Percentiles rank a stretch among this genome's conserved stretches.
These are phyloP conservation scores for Crotalus viridis DNA, from an alignment of 2,113 vertebrate species.

Conservation along the genomic window DNA sequence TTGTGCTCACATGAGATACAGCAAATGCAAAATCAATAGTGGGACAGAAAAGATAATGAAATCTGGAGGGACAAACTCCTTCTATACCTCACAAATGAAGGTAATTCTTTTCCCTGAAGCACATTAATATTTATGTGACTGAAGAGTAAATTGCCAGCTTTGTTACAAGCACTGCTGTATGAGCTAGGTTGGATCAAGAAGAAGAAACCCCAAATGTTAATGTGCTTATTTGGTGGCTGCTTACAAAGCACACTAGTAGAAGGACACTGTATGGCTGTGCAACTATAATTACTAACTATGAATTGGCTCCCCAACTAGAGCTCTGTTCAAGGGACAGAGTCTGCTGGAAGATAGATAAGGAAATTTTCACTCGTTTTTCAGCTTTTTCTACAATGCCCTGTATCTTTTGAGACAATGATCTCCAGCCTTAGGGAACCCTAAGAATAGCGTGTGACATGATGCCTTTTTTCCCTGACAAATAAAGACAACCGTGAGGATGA, in stretches of 20 bases:
- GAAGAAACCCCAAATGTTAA: neutral
- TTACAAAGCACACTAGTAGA: constrained; percentile 21
- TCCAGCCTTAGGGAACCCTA: neutral
- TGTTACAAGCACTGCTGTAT: constrained; percentile 31
- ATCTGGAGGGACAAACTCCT: constrained; percentile 1
- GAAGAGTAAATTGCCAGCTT: constrained; percentile 23
- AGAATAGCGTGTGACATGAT: neutral
- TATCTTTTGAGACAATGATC: neutral
- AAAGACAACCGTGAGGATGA: neutral
- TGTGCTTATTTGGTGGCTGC: neutral
- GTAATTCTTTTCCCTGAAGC: constrained; percentile 19
- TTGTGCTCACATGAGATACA: constrained; percentile 8
- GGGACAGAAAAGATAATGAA: constrained; percentile 39
- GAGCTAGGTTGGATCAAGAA: neutral
- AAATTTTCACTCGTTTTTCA: neutral
- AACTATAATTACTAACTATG: neutral
- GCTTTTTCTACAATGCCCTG: neutral
- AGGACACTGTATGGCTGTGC: neutral
- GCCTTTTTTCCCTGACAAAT: neutral
- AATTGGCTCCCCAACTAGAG: neutral
- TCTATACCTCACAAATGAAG: neutral
- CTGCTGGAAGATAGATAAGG: neutral
- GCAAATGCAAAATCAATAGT: constrained; percentile 15
- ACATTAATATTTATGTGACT: neutral
- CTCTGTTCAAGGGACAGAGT: neutral